Percentiles rank a stretch among this genome's conserved stretches.
phyloP scores from a whole-genome alignment of 2,113 vertebrate species.

The Parus major region DNA sequence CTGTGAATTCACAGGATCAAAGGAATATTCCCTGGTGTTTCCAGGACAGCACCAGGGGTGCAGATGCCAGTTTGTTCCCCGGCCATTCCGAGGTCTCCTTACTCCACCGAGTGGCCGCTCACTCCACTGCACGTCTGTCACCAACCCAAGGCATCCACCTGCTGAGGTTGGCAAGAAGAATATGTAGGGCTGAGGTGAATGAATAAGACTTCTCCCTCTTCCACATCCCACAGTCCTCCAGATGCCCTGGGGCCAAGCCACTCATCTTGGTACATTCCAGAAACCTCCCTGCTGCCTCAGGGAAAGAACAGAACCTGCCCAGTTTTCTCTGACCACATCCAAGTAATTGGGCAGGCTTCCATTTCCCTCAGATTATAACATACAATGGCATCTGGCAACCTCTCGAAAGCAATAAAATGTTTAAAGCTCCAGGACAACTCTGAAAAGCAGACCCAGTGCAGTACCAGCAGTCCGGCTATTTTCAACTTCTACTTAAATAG shows the following conservation, averaged over 20 bases:
- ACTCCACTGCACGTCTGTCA: neutral
- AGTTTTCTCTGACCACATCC: neutral
- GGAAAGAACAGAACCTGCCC: neutral
- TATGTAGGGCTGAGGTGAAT: accelerated
- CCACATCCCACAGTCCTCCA: neutral
- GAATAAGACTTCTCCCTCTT: neutral
- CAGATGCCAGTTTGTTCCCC: neutral
- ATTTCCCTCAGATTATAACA: neutral
- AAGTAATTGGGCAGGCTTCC: neutral
- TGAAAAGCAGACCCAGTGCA: neutral
- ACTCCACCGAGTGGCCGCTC: slow-evolving; percentile 30
- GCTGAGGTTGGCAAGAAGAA: neutral
- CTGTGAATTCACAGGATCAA: neutral
- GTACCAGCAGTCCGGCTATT: neutral
- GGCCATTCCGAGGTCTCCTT: neutral
- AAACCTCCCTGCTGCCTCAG: neutral
- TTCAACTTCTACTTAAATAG: neutral
- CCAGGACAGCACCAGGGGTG: accelerated
- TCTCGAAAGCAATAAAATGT: neutral
- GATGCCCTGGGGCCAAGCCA: neutral
- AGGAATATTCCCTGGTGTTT: neutral
- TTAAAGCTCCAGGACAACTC: neutral
- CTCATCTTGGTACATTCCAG: neutral
- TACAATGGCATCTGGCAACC: neutral
- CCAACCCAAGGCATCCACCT: neutral